Conservation (phyloP, 2,888 invertebrate species). For the Drosophila ezoana region DNA sequence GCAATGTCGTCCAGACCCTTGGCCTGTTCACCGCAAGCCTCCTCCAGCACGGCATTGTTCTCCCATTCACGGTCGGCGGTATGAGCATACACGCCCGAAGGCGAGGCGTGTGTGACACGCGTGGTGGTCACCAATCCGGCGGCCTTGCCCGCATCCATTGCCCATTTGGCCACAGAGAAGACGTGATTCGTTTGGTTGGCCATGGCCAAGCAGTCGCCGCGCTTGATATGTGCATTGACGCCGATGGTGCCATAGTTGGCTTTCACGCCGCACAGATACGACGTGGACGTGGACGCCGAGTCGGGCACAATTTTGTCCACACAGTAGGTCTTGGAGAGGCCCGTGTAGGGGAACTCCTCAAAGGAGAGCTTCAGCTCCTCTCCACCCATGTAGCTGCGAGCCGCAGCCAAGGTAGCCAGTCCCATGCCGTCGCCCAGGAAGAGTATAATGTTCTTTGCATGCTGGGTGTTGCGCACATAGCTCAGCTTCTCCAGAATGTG, state of each 20-base stretch:
- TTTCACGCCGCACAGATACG: constrained; percentile 92
- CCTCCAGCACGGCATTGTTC: constrained; percentile 87
- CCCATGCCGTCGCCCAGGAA: constrained; percentile 96
- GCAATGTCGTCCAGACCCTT: constrained; percentile 89
- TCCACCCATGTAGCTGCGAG: constrained; percentile 90
- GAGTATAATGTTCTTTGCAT: constrained; percentile 91
- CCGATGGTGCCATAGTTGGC: constrained; percentile 91
- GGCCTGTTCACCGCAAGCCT: constrained; percentile 84
- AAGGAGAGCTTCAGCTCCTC: constrained; percentile 90
- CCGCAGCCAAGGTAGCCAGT: constrained; percentile 91
- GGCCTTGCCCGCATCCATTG: constrained; percentile 88
- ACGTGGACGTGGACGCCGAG: constrained; percentile 93
- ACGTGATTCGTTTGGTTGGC: constrained; percentile 87
- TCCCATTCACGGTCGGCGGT: constrained; percentile 91
- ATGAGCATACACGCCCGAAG: constrained; percentile 88
- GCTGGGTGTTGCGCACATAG: constrained; percentile 82
- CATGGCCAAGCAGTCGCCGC: constrained; percentile 88
- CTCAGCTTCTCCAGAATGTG: constrained; percentile 74
- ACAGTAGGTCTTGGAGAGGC: constrained; percentile 90
- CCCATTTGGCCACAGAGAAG: constrained; percentile 89
- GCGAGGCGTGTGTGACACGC: constrained; percentile 91
- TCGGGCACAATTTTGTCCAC: constrained; percentile 92
- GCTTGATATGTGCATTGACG: constrained; percentile 88
- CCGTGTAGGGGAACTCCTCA: constrained; percentile 91
- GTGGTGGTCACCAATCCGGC: constrained; percentile 91